Evolutionary conservation across 2,113 vertebrate species (phyloP).

Genomic region (Epinephelus moara): DNA sequence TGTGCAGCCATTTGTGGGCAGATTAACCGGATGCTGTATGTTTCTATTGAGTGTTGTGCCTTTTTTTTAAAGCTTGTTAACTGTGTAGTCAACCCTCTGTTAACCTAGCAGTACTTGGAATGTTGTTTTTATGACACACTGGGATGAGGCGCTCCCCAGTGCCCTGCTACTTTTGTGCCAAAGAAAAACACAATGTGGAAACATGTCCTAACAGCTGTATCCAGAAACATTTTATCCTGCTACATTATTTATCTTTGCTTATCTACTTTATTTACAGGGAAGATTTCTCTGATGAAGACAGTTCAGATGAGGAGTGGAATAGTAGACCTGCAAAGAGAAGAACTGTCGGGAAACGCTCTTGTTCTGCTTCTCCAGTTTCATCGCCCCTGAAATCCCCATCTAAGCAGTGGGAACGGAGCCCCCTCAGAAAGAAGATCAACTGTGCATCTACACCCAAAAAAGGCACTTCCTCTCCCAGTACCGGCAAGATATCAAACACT

Average conservation of each 20-base stretch:
- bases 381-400: constrained; percentile 24
- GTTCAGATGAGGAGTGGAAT: constrained; percentile 39
- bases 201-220: neutral
- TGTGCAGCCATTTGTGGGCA: too few species aligned
- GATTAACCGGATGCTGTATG: too few species aligned
- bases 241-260: neutral
- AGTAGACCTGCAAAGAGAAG: constrained; percentile 29
- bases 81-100: too few species aligned
- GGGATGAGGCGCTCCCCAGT: too few species aligned
- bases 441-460: constrained; percentile 17
- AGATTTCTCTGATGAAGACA: constrained; percentile 37
- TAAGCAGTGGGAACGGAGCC: constrained; percentile 7
- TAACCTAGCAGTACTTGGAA: too few species aligned
- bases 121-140: too few species aligned
- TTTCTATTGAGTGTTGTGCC: too few species aligned
- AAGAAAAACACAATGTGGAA: neutral
- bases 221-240: neutral
- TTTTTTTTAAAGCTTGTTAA: too few species aligned
- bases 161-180: too few species aligned
- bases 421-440: constrained; percentile 20
- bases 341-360: constrained; percentile 19
- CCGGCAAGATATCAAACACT: neutral
- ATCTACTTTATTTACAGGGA: constrained; percentile 39
- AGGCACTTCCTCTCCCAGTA: neutral
- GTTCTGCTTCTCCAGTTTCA: constrained; percentile 8